A percentile compares a stretch with the other conserved stretches of the same genome.
Evolutionary conservation across 2,797 vertebrate genomes (phyloP).

Genomic region (Basileuterus tristriatus): DNA sequence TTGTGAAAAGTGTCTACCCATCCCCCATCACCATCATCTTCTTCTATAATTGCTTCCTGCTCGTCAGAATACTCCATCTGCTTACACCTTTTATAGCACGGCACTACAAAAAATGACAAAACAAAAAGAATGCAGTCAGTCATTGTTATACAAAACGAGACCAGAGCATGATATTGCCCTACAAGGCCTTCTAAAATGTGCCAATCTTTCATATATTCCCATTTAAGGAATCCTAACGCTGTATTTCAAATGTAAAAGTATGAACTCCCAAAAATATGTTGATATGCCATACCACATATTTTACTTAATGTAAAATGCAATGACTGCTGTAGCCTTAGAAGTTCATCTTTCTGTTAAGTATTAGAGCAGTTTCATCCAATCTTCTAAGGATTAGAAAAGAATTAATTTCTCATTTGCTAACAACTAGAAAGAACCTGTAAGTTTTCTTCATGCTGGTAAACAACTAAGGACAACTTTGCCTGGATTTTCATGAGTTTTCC

Average conservation of each 20-base stretch:
- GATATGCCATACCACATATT: neutral
- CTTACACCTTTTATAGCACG: constrained; percentile 98
- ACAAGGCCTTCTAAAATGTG: neutral
- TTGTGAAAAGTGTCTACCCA: constrained; percentile 99
- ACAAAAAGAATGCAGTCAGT: neutral
- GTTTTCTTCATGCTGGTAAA: neutral
- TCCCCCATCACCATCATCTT: constrained; percentile 97
- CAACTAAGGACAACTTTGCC: neutral
- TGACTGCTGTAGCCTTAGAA: neutral
- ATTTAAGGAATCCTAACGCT: neutral
- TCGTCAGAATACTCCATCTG: constrained; percentile 99
- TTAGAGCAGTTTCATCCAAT: neutral
- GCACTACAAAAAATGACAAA: constrained; percentile 78
- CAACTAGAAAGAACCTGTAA: neutral
- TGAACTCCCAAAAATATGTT: neutral
- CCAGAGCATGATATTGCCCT: neutral
- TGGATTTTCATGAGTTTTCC: neutral
- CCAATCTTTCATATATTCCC: neutral
- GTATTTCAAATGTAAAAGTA: neutral
- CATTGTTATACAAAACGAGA: neutral
- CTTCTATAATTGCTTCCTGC: constrained; percentile 98
- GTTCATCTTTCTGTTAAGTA: neutral
- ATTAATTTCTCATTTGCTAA: neutral
- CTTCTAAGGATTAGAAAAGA: neutral
- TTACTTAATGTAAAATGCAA: neutral